Conservation (phyloP, 2,888 invertebrate species). For the Petrophora chlorosata region DNA sequence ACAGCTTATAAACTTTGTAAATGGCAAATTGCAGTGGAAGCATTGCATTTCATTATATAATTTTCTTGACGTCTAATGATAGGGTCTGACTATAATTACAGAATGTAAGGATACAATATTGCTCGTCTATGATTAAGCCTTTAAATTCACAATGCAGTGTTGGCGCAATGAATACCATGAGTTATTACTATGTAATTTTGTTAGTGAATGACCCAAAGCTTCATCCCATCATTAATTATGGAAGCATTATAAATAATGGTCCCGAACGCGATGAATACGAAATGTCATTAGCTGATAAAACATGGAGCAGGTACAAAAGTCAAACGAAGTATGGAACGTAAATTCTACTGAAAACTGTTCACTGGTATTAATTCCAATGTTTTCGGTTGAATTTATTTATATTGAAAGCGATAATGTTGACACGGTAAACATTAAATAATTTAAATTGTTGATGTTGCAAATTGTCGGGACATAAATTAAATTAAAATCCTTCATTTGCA, state of each 20-base stretch:
- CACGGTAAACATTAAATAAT: constrained; percentile 4
- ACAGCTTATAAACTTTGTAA: neutral
- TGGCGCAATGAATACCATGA: constrained; percentile 30
- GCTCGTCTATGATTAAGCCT: constrained; percentile 34
- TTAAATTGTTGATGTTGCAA: constrained; percentile 5
- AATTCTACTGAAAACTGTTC: no score
- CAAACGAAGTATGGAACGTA: constrained; percentile 9
- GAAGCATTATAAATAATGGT: constrained; percentile 35
- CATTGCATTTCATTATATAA: constrained; percentile 11
- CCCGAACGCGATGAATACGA: constrained; percentile 31
- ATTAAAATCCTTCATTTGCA: constrained; percentile 14
- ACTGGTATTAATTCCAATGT: constrained; percentile 13
- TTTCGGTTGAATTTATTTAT: constrained; percentile 2
- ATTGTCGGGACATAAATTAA: constrained; percentile 4
- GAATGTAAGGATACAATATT: constrained; percentile 21
- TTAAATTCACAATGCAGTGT: constrained; percentile 35
- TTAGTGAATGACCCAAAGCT: constrained; percentile 33
- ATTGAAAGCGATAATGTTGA: constrained; percentile 9
- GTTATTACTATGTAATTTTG: constrained; percentile 36
- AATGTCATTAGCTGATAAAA: constrained; percentile 35
- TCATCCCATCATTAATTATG: constrained; percentile 40
- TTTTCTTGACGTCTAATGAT: constrained; percentile 11
- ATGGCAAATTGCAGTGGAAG: neutral
- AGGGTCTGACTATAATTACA: constrained; percentile 29
- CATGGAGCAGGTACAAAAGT: constrained; percentile 5